Percentiles rank a stretch among this genome's conserved stretches.
Conservation (phyloP, 1,140 invertebrate genomes). For the Drosophila paulistorum region DNA sequence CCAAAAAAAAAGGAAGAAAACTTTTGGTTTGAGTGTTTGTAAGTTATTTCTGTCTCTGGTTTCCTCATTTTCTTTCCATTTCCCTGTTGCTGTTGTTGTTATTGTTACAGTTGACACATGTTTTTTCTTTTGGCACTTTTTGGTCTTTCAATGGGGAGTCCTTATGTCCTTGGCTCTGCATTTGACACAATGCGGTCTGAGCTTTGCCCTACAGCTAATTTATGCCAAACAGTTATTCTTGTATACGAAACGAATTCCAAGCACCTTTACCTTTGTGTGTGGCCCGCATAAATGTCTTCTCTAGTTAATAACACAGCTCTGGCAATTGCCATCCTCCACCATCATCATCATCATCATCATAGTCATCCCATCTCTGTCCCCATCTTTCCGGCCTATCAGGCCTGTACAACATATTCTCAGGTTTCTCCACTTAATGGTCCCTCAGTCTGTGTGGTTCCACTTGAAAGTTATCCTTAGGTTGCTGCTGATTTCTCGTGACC, state of each 20-base stretch:
- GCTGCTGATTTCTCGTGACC: conserved; percentile 25
- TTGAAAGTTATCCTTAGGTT: conserved; percentile 35
- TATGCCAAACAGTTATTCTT: conserved; percentile 52
- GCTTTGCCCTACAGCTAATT: conserved; percentile 54
- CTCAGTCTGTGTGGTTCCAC: conserved; percentile 6
- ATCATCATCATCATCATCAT: neutral
- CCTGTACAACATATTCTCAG: conserved; percentile 5
- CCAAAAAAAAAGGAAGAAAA: conserved; percentile 8
- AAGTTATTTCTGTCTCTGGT: conserved; percentile 63
- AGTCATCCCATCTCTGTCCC: conserved; percentile 3
- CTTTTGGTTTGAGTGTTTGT: conserved; percentile 47
- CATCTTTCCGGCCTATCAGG: neutral
- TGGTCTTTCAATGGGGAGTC: conserved; percentile 25
- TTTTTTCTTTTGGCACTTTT: conserved; percentile 42
- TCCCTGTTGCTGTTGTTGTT: conserved; percentile 30
- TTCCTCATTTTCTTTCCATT: conserved; percentile 7
- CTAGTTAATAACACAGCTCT: conserved; percentile 59
- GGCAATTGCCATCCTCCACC: conserved; percentile 3
- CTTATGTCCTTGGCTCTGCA: conserved; percentile 29
- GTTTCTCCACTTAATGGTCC: conserved; percentile 3
- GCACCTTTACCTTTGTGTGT: conserved; percentile 40
- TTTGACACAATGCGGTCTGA: conserved; percentile 49
- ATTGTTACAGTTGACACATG: conserved; percentile 27
- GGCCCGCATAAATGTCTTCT: conserved; percentile 60
- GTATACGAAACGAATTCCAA: conserved; percentile 9